Percentiles rank a stretch among this genome's conserved stretches.
Evolutionary conservation across 2,888 invertebrate genomes (phyloP).

Genomic region (Sinohyriopsis cumingii): DNA sequence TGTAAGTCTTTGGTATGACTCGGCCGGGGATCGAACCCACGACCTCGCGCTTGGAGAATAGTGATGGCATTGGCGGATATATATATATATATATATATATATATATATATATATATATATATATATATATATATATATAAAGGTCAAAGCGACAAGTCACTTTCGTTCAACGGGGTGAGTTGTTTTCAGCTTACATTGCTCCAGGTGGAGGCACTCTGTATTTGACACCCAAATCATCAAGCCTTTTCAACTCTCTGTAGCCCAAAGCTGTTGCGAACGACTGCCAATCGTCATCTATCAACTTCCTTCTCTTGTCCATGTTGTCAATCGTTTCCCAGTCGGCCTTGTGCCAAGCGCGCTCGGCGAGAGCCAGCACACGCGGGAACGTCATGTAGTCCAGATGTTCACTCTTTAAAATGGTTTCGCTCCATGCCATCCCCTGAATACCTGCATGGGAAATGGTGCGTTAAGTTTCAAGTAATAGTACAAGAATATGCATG

Average conservation of each 20-base stretch:
- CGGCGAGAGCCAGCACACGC: slow-evolving; percentile 55
- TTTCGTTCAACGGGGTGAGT: background rate
- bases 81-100: too few relatives aligned
- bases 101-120: too few relatives aligned
- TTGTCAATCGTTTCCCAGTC: slow-evolving; percentile 44
- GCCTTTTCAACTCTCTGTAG: slow-evolving; percentile 34
- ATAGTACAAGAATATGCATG: too few relatives aligned
- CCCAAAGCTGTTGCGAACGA: slow-evolving; percentile 49
- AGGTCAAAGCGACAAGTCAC: too few relatives aligned
- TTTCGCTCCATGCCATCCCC: slow-evolving; percentile 58
- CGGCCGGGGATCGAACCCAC: too few relatives aligned
- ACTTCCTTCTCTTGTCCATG: slow-evolving; percentile 11
- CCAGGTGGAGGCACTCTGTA: slow-evolving; percentile 55
- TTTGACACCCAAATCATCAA: slow-evolving; percentile 39
- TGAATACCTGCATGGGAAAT: slow-evolving; percentile 50
- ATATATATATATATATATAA: too few relatives aligned
- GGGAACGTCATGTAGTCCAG: slow-evolving; percentile 52
- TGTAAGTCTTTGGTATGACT: too few relatives aligned
- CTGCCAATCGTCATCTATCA: slow-evolving; percentile 39
- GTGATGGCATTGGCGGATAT: too few relatives aligned
- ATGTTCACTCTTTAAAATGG: slow-evolving; percentile 32
- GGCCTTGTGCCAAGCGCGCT: slow-evolving; percentile 61
- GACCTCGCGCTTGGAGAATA: too few relatives aligned
- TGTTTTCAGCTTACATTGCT: slow-evolving; percentile 32
- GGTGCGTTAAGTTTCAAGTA: too few relatives aligned